Conservation (phyloP, 2,113 vertebrate genomes). For the Grallaria varia region DNA sequence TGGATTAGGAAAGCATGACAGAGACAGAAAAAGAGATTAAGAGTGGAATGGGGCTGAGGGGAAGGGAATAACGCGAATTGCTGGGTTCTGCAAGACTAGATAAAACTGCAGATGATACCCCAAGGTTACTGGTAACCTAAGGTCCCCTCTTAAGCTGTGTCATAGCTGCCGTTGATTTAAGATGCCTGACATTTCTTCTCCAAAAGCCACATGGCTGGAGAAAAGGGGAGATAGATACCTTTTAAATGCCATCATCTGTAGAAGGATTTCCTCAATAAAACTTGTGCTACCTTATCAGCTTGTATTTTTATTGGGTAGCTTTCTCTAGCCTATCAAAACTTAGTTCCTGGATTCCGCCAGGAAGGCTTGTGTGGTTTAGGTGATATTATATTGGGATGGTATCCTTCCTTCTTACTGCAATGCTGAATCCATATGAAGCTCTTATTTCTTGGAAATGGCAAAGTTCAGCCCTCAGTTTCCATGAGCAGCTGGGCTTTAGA, state of each 20-base stretch:
- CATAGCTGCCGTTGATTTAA: not conserved
- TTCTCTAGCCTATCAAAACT: not conserved
- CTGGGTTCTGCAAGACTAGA: not conserved
- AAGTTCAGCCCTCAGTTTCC: not conserved
- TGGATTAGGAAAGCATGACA: not conserved
- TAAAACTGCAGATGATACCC: not conserved
- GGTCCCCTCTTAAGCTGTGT: not conserved
- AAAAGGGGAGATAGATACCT: not conserved
- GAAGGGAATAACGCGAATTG: not conserved
- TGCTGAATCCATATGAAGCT: not conserved
- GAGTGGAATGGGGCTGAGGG: not conserved
- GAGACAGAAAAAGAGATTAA: not conserved
- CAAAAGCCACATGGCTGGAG: not conserved
- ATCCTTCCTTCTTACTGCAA: not conserved
- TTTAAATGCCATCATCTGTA: not conserved
- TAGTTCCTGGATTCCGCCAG: not conserved
- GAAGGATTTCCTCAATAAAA: not conserved
- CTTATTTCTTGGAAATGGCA: not conserved
- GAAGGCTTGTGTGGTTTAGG: not conserved
- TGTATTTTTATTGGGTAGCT: not conserved
- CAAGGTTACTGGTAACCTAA: not conserved
- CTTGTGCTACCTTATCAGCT: not conserved
- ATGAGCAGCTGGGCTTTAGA: not conserved
- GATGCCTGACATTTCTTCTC: not conserved
- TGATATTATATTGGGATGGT: not conserved